Percentiles rank a stretch among this genome's conserved stretches.
These are phyloP conservation scores for Halisarca cf. caerulea DNA, from an alignment of 37 sponge, comb jelly and placozoan species.

Conservation along the genomic window DNA sequence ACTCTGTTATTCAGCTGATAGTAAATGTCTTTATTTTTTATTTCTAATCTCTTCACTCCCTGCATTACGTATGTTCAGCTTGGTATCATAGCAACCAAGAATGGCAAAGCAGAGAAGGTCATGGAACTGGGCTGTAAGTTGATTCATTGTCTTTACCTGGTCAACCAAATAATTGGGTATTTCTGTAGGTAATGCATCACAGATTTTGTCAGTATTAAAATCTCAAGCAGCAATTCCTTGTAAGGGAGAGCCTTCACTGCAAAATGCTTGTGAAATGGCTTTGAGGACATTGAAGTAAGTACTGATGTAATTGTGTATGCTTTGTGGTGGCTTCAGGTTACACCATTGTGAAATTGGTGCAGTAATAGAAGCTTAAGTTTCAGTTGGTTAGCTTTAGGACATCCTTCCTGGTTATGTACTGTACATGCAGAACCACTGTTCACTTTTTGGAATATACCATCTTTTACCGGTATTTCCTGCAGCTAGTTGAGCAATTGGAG, in stretches of 20 bases:
- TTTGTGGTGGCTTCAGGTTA: too few relatives aligned
- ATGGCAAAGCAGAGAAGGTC: constrained; percentile 80
- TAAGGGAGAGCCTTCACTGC: constrained; percentile 64
- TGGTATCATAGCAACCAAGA: constrained; percentile 77
- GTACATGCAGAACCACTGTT: too few relatives aligned
- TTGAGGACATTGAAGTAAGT: constrained; percentile 41
- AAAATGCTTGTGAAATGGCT: constrained; percentile 68
- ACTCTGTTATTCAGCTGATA: too few relatives aligned
- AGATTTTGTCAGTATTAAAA: constrained; percentile 19
- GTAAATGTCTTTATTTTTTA: not conserved
- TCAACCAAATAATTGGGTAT: too few relatives aligned
- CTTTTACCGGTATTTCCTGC: too few relatives aligned
- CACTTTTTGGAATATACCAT: too few relatives aligned
- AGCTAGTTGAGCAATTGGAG: too few relatives aligned
- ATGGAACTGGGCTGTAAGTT: constrained; percentile 71
- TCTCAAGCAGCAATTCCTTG: constrained; percentile 15
- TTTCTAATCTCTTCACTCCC: not conserved
- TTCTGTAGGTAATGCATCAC: constrained; percentile 44
- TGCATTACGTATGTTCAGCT: constrained; percentile 35
- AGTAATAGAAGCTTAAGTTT: too few relatives aligned
- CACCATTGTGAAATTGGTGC: too few relatives aligned
- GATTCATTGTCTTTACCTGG: not conserved
- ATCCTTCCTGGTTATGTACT: too few relatives aligned
- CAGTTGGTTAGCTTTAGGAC: too few relatives aligned
- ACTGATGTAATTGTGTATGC: too few relatives aligned